Evolutionary conservation across 2,797 vertebrate genomes (phyloP).

Genomic region (Coreius guichenoti): DNA sequence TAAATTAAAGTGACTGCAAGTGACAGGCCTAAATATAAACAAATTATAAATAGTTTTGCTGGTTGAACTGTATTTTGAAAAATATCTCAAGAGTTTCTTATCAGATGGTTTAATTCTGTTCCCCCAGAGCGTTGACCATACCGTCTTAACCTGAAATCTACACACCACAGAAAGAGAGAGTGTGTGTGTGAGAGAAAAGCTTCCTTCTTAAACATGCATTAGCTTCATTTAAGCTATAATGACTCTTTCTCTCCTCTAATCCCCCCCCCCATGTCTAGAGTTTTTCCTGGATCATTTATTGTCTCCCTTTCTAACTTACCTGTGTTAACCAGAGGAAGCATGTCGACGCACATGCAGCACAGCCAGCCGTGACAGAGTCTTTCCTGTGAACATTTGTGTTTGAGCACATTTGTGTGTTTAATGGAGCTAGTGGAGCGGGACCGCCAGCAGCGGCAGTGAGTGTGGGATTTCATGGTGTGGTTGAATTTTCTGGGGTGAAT

Average conservation of each 20-base stretch:
- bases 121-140: no score
- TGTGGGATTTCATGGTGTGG: slow-evolving; percentile 56
- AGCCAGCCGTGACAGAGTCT: slow-evolving; percentile 54
- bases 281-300: slow-evolving; percentile 37
- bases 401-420: slow-evolving; percentile 38
- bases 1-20: no score
- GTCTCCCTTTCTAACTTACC: slow-evolving; percentile 48
- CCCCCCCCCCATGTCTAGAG: slow-evolving; percentile 18
- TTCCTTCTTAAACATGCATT: slow-evolving; percentile 9
- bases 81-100: no score
- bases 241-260: slow-evolving; percentile 10
- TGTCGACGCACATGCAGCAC: slow-evolving; percentile 32
- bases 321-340: slow-evolving; percentile 41
- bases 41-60: no score
- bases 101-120: no score
- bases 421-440: slow-evolving; percentile 48
- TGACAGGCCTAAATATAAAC: no score
- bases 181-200: not conserved
- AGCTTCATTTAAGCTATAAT: slow-evolving; percentile 1
- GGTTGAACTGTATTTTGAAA: no score
- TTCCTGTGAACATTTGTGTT: slow-evolving; percentile 48
- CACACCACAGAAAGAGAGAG: not conserved
- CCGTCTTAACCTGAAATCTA: not conserved
- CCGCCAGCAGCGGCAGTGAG: slow-evolving; percentile 55
- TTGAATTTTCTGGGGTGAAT: slow-evolving; percentile 54